phyloP scores from a whole-genome alignment of 2,797 vertebrate species.

The Telmatherina bonti region DNA sequence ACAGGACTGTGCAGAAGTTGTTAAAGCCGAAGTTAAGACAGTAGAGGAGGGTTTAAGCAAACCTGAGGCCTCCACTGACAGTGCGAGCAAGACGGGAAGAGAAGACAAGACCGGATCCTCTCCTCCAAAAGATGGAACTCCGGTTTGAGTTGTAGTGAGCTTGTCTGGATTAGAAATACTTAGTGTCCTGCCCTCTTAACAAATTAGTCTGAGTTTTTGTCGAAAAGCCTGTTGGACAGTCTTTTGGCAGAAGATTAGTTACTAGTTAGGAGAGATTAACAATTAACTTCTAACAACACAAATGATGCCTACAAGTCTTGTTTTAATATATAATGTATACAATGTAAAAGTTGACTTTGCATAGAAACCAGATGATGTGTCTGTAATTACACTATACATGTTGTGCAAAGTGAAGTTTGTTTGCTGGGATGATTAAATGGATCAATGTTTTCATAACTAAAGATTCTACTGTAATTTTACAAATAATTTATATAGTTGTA shows the following conservation, averaged over 20 bases:
- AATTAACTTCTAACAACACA: constrained; percentile 42
- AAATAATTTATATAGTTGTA: background rate
- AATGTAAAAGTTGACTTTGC: constrained; percentile 53
- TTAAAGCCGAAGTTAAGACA: constrained; percentile 37
- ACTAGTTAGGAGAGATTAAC: constrained; percentile 12
- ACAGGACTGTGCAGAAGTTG: constrained; percentile 38
- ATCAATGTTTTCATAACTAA: constrained; percentile 57
- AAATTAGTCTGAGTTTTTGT: constrained; percentile 17
- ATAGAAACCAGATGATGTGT: constrained; percentile 45
- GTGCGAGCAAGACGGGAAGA: constrained; percentile 30
- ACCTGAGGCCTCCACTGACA: constrained; percentile 28
- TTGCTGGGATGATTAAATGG: constrained; percentile 61
- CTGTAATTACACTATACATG: constrained; percentile 53
- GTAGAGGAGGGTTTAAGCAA: constrained; percentile 35
- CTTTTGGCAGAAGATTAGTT: constrained; percentile 32
- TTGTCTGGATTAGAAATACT: constrained; percentile 10
- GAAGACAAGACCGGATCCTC: constrained; percentile 49
- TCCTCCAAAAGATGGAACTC: constrained; percentile 80
- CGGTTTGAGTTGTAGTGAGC: constrained; percentile 68
- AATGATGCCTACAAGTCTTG: constrained; percentile 33
- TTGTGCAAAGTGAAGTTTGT: constrained; percentile 53
- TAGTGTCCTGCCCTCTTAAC: constrained; percentile 22
- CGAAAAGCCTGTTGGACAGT: constrained; percentile 40
- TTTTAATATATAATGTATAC: constrained; percentile 57
- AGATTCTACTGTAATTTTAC: constrained; percentile 4